These are phyloP conservation scores for Heloderma charlesbogerti DNA, from an alignment of 2,113 vertebrate genomes.

Conservation along the genomic window DNA sequence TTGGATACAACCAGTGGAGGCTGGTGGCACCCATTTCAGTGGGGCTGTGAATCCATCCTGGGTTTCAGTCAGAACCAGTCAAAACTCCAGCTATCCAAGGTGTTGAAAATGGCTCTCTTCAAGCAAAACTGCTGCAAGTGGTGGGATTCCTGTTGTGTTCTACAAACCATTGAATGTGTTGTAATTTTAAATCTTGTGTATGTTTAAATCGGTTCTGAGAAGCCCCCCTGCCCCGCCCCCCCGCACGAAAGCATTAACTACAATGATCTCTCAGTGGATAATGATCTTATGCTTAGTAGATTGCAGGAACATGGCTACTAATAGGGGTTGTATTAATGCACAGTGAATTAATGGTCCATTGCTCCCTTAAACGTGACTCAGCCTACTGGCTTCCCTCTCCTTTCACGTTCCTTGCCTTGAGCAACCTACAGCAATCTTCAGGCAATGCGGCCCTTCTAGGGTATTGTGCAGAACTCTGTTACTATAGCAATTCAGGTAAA, in stretches of 20 bases:
- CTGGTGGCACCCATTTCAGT: too few relatives aligned
- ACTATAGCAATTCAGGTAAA: not conserved
- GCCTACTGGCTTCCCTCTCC: not conserved
- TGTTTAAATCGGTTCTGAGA: slow-evolving; percentile 30
- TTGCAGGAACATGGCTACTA: not conserved
- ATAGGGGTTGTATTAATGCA: not conserved
- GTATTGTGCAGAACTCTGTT: not conserved
- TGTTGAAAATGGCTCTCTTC: slow-evolving; percentile 23
- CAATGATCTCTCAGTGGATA: not conserved
- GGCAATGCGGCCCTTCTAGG: not conserved
- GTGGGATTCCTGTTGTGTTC: slow-evolving; percentile 25
- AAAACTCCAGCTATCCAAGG: too few relatives aligned
- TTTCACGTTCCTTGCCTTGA: too few relatives aligned
- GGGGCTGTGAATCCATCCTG: too few relatives aligned
- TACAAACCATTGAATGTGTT: not conserved
- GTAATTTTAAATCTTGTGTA: slow-evolving; percentile 23
- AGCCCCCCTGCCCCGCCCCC: not conserved
- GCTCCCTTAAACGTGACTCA: not conserved
- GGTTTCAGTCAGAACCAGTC: too few relatives aligned
- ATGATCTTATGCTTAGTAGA: slow-evolving; percentile 1
- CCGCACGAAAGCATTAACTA: slow-evolving; percentile 12
- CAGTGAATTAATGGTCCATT: not conserved
- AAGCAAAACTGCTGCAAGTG: slow-evolving; percentile 19
- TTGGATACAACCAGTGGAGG: not conserved
- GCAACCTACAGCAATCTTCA: too few relatives aligned